These are phyloP conservation scores for Antedon mediterranea DNA, from an alignment of 53 echinoderm and acorn worm species.

Conservation along the genomic window DNA sequence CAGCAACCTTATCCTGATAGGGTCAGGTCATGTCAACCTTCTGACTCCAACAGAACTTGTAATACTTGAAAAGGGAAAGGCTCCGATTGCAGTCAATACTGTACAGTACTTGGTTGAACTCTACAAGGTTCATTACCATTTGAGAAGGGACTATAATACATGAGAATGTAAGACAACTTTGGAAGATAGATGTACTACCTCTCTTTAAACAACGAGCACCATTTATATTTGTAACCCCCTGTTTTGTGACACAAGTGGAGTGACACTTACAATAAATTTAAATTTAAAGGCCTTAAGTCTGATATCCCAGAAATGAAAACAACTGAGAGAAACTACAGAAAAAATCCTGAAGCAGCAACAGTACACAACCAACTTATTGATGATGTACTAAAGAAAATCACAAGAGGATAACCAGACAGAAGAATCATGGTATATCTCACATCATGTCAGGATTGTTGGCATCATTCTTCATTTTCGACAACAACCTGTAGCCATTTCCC, in stretches of 20 bases:
- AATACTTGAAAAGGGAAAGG: no score
- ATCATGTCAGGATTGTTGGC: no score
- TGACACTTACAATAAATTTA: no score
- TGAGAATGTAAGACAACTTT: neutral
- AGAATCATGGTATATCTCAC: constrained; percentile 10
- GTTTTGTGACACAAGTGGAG: no score
- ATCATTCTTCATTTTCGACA: no score
- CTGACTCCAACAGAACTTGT: neutral
- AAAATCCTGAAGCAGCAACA: neutral
- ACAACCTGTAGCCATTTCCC: no score
- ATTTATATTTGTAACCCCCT: neutral
- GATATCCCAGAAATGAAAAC: constrained; percentile 1
- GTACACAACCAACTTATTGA: constrained; percentile 7
- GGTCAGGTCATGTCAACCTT: constrained; percentile 3
- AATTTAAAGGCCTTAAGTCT: neutral
- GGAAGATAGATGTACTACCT: neutral
- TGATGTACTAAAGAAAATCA: neutral
- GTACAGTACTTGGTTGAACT: constrained; percentile 15
- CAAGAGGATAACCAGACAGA: neutral
- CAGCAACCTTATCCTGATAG: constrained; percentile 20
- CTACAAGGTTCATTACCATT: constrained; percentile 16
- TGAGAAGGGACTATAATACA: no score
- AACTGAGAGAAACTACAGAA: neutral
- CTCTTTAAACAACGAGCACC: neutral
- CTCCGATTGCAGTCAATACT: constrained; percentile 15